A percentile compares a stretch with the other conserved stretches of the same genome.
Conservation (phyloP, 2,797 vertebrate genomes). For the Eulemur albifrons region DNA sequence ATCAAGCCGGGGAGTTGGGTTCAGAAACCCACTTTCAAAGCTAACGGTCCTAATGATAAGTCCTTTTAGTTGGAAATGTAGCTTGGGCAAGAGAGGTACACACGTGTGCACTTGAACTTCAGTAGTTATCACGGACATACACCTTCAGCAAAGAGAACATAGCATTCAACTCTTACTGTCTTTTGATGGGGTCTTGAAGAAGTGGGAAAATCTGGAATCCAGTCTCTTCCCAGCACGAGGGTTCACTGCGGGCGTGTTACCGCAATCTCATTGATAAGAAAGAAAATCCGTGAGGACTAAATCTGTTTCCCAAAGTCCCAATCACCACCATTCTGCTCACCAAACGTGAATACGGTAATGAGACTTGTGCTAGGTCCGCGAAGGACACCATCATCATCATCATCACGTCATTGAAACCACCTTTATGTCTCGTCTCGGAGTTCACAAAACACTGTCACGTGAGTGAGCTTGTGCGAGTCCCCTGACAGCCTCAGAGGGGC, state of each 20-base stretch:
- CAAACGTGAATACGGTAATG: background rate
- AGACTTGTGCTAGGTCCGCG: background rate
- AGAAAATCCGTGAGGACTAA: background rate
- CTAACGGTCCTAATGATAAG: background rate
- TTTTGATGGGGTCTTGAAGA: background rate
- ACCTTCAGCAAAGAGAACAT: background rate
- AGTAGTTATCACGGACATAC: background rate
- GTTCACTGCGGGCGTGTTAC: background rate
- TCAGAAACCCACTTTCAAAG: slow-evolving; percentile 6
- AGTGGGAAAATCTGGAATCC: background rate
- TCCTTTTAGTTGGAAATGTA: background rate
- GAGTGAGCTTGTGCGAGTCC: background rate
- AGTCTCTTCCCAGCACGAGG: background rate
- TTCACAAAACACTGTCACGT: background rate
- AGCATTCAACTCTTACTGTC: background rate
- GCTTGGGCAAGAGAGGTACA: background rate
- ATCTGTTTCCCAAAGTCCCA: background rate
- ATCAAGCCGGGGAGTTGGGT: background rate
- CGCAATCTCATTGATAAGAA: background rate
- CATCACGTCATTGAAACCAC: rapidly evolving
- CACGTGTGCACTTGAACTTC: background rate
- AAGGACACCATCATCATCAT: background rate
- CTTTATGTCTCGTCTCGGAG: background rate
- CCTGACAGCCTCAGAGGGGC: background rate
- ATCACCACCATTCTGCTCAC: background rate